A percentile compares a stretch with the other conserved stretches of the same genome.
Conservation (phyloP, 2,888 invertebrate genomes). For the Zele albiditarsus region DNA sequence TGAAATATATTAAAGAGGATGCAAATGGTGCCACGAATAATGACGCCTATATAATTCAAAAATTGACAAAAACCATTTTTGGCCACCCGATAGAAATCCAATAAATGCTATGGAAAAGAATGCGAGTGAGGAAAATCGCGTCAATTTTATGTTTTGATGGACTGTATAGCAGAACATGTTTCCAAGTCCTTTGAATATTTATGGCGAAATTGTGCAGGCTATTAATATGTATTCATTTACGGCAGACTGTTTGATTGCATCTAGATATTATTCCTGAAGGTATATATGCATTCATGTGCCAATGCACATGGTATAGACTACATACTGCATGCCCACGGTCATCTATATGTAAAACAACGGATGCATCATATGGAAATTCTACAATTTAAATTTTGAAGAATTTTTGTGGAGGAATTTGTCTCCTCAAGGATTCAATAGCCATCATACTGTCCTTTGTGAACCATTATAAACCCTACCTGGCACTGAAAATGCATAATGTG, state of each 20-base stretch:
- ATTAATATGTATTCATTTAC: conserved; percentile 41
- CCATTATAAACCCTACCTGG: background rate
- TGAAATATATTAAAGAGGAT: background rate
- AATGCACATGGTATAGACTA: background rate
- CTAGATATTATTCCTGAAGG: conserved; percentile 3
- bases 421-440: conserved; percentile 21
- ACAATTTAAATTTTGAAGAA: conserved; percentile 18
- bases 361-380: conserved; percentile 45
- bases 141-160: background rate
- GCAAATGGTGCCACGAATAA: background rate
- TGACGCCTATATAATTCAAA: background rate
- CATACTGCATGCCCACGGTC: conserved; percentile 34
- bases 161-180: background rate
- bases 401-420: conserved; percentile 1
- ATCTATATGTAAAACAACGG: conserved; percentile 51
- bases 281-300: background rate
- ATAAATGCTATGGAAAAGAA: background rate
- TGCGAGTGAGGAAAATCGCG: background rate
- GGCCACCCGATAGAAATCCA: background rate
- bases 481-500: background rate
- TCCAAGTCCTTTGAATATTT: conserved; percentile 33
- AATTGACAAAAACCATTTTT: background rate
- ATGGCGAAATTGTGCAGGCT: conserved; percentile 1
- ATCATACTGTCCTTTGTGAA: conserved; percentile 15
- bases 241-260: conserved; percentile 27